Evolutionary conservation across 2,797 vertebrate species (phyloP).

Genomic region (Meriones psammophilus): DNA sequence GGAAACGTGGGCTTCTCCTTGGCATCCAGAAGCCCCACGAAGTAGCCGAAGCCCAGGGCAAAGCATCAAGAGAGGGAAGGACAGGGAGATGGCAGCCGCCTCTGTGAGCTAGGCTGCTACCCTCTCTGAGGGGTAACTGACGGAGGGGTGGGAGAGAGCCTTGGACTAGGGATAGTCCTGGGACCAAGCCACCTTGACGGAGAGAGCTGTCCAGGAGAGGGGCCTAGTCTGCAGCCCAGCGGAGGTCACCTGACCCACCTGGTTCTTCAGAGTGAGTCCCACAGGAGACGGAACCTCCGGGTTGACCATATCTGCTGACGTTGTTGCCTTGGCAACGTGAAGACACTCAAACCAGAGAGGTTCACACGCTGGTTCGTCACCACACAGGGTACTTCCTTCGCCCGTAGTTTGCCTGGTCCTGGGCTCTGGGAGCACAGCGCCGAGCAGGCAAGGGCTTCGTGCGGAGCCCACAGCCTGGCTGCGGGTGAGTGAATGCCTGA

Average conservation of each 20-base stretch:
- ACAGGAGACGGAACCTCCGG: neutral
- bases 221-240: neutral
- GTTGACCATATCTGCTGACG: neutral
- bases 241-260: too few species aligned
- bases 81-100: neutral
- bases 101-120: neutral
- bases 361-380: neutral
- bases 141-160: neutral
- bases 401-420: neutral
- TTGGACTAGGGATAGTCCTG: neutral
- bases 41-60: neutral
- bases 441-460: neutral
- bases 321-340: neutral
- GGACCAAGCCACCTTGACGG: neutral
- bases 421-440: neutral
- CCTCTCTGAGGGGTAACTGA: neutral
- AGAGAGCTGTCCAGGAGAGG: neutral
- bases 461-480: accelerated
- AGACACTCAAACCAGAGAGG: neutral
- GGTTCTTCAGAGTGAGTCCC: neutral
- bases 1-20: neutral
- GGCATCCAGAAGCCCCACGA: neutral
- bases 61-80: neutral
- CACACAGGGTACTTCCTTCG: neutral
- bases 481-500: neutral